These are phyloP conservation scores for Drosophila sp. DNA, from an alignment of 1,140 invertebrate genomes.

Conservation along the genomic window DNA sequence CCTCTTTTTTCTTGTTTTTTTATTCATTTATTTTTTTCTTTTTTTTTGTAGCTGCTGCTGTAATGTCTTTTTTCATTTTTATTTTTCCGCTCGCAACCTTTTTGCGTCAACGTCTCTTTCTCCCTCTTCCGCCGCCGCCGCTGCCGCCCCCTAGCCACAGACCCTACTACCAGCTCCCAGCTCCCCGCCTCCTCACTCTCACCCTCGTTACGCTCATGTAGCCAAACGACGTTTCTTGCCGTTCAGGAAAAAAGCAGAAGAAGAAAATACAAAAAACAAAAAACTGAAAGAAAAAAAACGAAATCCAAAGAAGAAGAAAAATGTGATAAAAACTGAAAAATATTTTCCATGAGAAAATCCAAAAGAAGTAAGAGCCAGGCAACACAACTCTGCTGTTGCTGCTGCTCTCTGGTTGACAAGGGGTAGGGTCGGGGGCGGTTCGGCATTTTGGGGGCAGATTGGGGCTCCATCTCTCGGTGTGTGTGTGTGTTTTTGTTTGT, in stretches of 20 bases:
- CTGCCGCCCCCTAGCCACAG: conserved; percentile 1
- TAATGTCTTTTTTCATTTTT: conserved; percentile 79
- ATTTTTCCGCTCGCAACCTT: conserved; percentile 77
- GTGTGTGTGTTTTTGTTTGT: conserved; percentile 13
- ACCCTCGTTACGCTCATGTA: conserved; percentile 25
- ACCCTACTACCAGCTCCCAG: neutral
- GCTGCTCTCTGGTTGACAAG: neutral
- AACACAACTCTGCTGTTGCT: conserved; percentile 15
- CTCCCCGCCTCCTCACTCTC: neutral
- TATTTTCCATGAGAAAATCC: conserved; percentile 81
- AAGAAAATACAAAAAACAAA: conserved; percentile 45
- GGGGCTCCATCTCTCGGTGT: conserved; percentile 24
- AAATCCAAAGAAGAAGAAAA: conserved; percentile 46
- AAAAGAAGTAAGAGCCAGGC: conserved; percentile 66
- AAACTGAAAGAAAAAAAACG: conserved; percentile 1
- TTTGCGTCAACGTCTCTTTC: conserved; percentile 41
- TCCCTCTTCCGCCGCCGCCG: conserved; percentile 11
- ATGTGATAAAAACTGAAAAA: conserved; percentile 73
- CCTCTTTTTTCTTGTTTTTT: conserved; percentile 17
- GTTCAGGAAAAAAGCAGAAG: conserved; percentile 1
- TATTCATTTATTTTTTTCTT: conserved; percentile 22
- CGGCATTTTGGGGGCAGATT: conserved; percentile 26
- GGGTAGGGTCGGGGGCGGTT: neutral
- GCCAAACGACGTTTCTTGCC: conserved; percentile 30
- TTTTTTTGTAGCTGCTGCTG: conserved; percentile 52